A percentile compares a stretch with the other conserved stretches of the same genome.
These are phyloP conservation scores for Hipposideros larvatus DNA, from an alignment of 2,797 vertebrate species.

Conservation along the genomic window DNA sequence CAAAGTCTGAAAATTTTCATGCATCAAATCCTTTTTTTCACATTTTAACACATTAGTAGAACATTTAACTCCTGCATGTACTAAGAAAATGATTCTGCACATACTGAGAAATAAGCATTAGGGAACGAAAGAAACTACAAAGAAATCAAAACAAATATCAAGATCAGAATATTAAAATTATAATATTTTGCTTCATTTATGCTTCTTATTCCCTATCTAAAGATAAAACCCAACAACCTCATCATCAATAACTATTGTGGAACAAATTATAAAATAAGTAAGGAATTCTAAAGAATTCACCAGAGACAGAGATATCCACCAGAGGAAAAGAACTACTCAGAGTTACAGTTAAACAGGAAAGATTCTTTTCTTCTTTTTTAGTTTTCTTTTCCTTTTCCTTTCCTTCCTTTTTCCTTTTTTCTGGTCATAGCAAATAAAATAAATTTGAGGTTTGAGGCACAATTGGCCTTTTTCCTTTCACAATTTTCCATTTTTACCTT, in stretches of 20 bases:
- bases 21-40: neutral
- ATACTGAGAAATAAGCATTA: neutral
- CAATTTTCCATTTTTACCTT: constrained; percentile 70
- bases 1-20: constrained; percentile 23
- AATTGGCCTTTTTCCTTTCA: constrained; percentile 30
- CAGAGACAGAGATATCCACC: neutral
- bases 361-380: neutral
- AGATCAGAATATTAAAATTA: constrained; percentile 13
- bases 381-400: neutral
- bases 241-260: neutral
- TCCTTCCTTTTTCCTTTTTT: neutral
- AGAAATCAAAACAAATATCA: constrained; percentile 22
- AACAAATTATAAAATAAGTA: constrained; percentile 13
- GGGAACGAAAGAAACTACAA: constrained; percentile 15
- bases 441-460: constrained; percentile 14
- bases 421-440: constrained; percentile 37
- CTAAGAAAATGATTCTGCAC: neutral
- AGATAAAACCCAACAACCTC: neutral
- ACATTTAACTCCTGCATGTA: neutral
- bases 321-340: constrained; percentile 27
- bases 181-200: neutral
- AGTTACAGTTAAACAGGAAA: neutral
- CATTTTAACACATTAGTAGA: neutral
- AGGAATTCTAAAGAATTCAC: constrained; percentile 29
- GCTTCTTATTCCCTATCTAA: neutral